phyloP scores from a whole-genome alignment of 2,888 invertebrate genomes.

The Noctua pronuba region DNA sequence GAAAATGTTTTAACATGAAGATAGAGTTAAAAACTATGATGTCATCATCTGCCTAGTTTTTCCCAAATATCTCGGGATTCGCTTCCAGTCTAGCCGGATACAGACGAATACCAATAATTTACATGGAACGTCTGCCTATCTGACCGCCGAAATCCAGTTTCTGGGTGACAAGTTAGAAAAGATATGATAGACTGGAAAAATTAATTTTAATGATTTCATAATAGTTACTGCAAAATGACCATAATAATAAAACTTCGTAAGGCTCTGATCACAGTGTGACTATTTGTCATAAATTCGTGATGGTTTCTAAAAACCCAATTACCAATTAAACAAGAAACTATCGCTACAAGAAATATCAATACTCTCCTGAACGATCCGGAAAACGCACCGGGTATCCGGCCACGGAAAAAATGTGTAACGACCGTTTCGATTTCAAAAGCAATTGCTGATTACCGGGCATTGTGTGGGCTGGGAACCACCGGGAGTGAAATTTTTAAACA shows the following conservation, averaged over 20 bases:
- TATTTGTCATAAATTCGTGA: too few species aligned
- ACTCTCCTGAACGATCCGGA: constrained; percentile 36
- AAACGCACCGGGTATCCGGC: constrained; percentile 64
- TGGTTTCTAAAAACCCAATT: not conserved
- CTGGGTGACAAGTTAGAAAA: too few species aligned
- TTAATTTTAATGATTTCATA: not conserved
- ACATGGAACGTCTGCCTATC: not conserved
- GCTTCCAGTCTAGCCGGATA: not conserved
- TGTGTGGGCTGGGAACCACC: constrained; percentile 81
- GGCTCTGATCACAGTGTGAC: not conserved
- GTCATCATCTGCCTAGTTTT: not conserved
- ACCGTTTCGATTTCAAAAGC: constrained; percentile 90
- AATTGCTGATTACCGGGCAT: constrained; percentile 88
- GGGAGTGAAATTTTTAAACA: constrained; percentile 90
- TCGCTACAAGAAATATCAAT: constrained; percentile 48
- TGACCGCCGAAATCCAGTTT: not conserved
- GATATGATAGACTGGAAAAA: too few species aligned
- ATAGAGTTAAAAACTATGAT: not conserved
- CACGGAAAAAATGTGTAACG: constrained; percentile 79
- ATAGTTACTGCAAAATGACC: not conserved
- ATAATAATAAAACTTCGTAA: not conserved
- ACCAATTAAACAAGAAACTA: constrained; percentile 37
- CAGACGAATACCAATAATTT: not conserved
- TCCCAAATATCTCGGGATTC: not conserved
- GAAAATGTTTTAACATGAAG: not conserved